Evolutionary conservation across 2,797 vertebrate species (phyloP).

Genomic region (Diplodus puntazzo): DNA sequence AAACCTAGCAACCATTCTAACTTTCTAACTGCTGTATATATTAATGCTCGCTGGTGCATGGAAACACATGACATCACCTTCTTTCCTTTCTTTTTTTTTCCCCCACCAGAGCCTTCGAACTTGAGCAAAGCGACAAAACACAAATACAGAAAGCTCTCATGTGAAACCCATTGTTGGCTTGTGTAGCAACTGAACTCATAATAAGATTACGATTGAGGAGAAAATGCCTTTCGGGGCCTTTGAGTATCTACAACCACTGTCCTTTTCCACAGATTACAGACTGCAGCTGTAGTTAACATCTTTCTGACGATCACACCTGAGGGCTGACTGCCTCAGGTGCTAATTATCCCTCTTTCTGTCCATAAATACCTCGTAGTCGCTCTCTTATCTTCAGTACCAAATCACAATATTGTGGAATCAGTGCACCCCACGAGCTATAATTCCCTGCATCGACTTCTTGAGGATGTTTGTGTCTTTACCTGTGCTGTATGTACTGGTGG

Average conservation of each 20-base stretch:
- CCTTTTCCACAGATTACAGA: slow-evolving; percentile 26
- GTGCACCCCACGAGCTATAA: slow-evolving; percentile 20
- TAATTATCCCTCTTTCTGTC: slow-evolving; percentile 72
- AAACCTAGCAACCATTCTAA: not conserved
- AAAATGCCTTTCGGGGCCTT: slow-evolving; percentile 16
- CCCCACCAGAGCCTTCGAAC: not conserved
- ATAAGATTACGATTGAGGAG: slow-evolving; percentile 13
- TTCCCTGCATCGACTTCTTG: slow-evolving; percentile 14
- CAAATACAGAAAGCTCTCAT: not conserved
- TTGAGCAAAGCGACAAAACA: slow-evolving; percentile 3
- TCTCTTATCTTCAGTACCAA: slow-evolving; percentile 49
- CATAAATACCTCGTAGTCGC: slow-evolving; percentile 70
- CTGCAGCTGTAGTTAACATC: slow-evolving; percentile 38
- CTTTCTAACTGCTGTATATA: not conserved
- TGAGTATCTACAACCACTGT: slow-evolving; percentile 8
- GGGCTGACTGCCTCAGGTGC: slow-evolving; percentile 49
- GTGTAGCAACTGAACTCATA: not conserved
- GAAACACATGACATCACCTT: not conserved
- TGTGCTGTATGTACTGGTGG: slow-evolving; percentile 9
- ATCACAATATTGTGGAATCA: slow-evolving; percentile 40
- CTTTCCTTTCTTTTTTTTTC: not conserved
- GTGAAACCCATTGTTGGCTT: not conserved
- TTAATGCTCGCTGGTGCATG: not conserved
- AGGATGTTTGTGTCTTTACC: slow-evolving; percentile 2
- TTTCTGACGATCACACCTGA: slow-evolving; percentile 58